phyloP scores from a whole-genome alignment of 2,113 vertebrate genomes.

The Urocolius indicus region DNA sequence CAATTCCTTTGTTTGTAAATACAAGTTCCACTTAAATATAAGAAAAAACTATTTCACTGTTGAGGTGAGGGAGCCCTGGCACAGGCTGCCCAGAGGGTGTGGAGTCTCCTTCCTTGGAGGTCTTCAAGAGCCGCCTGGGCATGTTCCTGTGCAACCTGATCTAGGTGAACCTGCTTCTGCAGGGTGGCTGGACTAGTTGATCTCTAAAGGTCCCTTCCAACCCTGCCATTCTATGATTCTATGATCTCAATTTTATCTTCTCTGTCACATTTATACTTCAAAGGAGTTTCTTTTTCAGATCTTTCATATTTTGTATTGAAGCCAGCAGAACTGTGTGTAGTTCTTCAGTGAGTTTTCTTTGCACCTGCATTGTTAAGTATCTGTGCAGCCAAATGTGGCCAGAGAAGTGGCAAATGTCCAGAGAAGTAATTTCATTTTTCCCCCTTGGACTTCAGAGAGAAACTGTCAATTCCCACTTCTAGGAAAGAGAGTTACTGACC shows the following conservation, averaged over 20 bases:
- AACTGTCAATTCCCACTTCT: neutral
- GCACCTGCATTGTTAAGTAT: neutral
- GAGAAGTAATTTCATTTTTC: neutral
- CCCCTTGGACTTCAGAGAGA: neutral
- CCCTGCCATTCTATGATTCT: too few relatives aligned
- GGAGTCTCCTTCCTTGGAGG: too few relatives aligned
- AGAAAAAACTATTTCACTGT: too few relatives aligned
- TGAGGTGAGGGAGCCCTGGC: too few relatives aligned
- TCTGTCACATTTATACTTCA: neutral
- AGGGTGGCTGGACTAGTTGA: too few relatives aligned
- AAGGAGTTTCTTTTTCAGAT: neutral
- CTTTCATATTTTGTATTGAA: neutral
- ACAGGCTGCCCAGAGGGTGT: too few relatives aligned
- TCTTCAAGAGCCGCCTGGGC: too few relatives aligned
- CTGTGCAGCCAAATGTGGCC: neutral
- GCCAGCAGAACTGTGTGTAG: neutral
- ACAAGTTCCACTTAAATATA: neutral
- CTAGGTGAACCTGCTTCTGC: too few relatives aligned
- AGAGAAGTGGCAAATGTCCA: neutral
- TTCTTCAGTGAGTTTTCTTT: neutral
- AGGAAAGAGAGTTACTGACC: conserved; percentile 73
- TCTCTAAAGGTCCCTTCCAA: too few relatives aligned
- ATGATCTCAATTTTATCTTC: neutral
- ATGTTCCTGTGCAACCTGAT: too few relatives aligned
- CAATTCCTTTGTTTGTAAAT: neutral